Evolutionary conservation across 2,113 vertebrate species (phyloP).

Genomic region (Phalacrocorax pelagicus): DNA sequence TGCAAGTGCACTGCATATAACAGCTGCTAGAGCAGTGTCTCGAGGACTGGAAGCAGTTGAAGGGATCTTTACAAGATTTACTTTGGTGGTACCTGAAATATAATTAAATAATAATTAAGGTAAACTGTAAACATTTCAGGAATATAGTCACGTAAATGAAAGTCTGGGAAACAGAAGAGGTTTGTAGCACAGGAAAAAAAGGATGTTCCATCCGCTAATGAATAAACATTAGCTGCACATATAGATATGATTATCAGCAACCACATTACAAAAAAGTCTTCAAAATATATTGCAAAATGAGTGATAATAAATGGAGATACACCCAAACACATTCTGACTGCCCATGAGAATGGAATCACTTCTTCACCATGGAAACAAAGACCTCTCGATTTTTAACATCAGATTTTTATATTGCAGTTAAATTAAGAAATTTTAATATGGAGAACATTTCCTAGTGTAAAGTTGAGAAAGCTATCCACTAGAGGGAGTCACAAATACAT

Average conservation of each 20-base stretch:
- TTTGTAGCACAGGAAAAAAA: background rate
- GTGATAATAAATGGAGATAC: background rate
- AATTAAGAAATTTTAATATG: background rate
- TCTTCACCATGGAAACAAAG: background rate
- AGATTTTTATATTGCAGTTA: background rate
- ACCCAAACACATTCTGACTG: background rate
- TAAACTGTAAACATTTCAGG: background rate
- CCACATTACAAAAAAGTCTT: background rate
- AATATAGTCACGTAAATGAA: background rate
- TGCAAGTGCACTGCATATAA: conserved; percentile 94
- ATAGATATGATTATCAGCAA: background rate
- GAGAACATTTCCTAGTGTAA: background rate
- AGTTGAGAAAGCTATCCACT: background rate
- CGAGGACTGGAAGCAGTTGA: conserved; percentile 88
- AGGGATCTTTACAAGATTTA: conserved; percentile 92
- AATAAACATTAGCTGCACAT: background rate
- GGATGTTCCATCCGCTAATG: background rate
- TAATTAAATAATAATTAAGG: background rate
- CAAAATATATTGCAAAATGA: background rate
- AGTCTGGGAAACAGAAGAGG: background rate
- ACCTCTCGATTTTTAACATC: background rate
- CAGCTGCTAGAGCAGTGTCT: conserved; percentile 91
- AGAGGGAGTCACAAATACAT: conserved; percentile 37
- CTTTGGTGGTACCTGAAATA: conserved; percentile 86
- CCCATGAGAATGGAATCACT: background rate